phyloP scores from a whole-genome alignment of 1,140 invertebrate genomes.

The Cotesia vestalis region DNA sequence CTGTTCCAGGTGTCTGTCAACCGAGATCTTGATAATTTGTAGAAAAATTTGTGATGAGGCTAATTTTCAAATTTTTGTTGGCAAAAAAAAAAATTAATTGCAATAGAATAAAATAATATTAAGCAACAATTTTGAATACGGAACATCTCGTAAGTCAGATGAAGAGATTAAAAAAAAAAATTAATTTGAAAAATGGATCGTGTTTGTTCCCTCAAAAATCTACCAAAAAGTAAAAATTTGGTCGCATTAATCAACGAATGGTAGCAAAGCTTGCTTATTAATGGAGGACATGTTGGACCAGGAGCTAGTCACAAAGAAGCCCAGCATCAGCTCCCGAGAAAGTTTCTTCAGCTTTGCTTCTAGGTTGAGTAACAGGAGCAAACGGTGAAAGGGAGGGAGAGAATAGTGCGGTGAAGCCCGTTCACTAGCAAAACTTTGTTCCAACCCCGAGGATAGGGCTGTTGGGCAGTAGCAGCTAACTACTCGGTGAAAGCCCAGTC shows the following conservation, averaged over 20 bases:
- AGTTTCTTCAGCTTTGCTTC: background rate
- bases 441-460: constrained; percentile 2
- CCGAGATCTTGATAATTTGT: constrained; percentile 24
- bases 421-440: constrained; percentile 23
- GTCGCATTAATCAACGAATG: constrained; percentile 35
- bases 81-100: too few relatives aligned
- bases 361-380: background rate
- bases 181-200: too few relatives aligned
- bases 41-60: constrained; percentile 11
- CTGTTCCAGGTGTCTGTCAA: background rate
- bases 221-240: too few relatives aligned
- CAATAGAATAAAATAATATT: too few relatives aligned
- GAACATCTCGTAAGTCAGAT: too few relatives aligned
- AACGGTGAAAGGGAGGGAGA: background rate
- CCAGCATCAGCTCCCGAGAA: constrained; percentile 16
- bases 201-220: too few relatives aligned
- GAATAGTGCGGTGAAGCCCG: background rate
- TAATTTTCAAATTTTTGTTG: too few relatives aligned
- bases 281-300: background rate
- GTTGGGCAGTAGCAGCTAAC: constrained; percentile 15
- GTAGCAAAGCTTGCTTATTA: constrained; percentile 35
- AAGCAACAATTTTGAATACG: too few relatives aligned
- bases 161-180: too few relatives aligned
- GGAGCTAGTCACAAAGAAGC: constrained; percentile 35
- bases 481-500: constrained; percentile 29